Evolutionary conservation across 2,113 vertebrate species (phyloP).

Genomic region (Eurystomus gularis): DNA sequence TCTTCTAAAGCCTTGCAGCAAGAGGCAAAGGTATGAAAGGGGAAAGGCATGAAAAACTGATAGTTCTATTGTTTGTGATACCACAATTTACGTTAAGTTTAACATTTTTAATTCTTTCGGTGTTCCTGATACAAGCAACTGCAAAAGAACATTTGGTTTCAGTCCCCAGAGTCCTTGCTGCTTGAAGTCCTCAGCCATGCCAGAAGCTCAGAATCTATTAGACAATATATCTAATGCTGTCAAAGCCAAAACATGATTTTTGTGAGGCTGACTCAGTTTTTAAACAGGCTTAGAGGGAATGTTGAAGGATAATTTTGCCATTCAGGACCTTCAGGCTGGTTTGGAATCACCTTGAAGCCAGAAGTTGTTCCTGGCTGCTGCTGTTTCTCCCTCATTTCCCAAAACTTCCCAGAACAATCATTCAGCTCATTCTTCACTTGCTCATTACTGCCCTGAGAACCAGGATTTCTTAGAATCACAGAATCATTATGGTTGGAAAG

Average conservation of each 20-base stretch:
- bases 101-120: background rate
- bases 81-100: background rate
- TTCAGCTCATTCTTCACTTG: background rate
- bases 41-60: background rate
- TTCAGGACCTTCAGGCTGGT: background rate
- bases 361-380: background rate
- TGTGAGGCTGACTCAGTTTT: background rate
- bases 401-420: background rate
- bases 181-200: background rate
- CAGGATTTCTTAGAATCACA: background rate
- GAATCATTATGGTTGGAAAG: too few species aligned
- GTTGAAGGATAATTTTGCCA: background rate
- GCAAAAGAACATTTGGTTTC: background rate
- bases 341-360: background rate
- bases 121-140: background rate
- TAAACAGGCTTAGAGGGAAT: background rate
- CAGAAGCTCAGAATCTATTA: background rate
- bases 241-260: background rate
- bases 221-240: background rate
- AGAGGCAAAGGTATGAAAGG: background rate
- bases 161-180: background rate
- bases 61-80: background rate
- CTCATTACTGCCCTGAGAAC: accelerated
- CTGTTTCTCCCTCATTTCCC: background rate
- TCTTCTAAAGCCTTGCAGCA: background rate